Evolutionary conservation across 2,888 invertebrate genomes (phyloP), one percentile per base, ranked within the genome.

Genomic region (Mythimna loreyi): DNA sequence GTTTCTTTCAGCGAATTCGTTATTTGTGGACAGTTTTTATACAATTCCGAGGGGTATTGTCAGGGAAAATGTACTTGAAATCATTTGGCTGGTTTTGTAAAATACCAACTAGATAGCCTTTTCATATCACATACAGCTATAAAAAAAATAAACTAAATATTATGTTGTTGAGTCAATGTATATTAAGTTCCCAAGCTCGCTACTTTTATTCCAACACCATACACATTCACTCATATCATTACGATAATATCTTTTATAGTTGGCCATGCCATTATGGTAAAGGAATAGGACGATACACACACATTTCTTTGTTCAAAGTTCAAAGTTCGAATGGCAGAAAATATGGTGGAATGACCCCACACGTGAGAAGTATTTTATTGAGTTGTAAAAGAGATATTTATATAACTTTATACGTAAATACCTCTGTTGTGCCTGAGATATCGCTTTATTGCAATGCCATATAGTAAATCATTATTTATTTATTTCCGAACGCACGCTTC

Each of bases 351-450:
- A 67, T 67, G 75, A 81, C 78, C 80, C 52, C 21, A 58, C 66
- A 49, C 64, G 49, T 58, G 45, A 68, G 66, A 57, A 43, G 25
- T 68, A 61, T 64, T 67, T 72, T 72, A 81, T 75, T 67, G 47
- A 69, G 53, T 52, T 63, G 49, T 61, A 64, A 68, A 72, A 60
- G 52, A 67, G 52, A 62, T 70, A 82, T 82, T 72, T 70, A 74
- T 71, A 47, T 63, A 69, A 65, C 50, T 63, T 58, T 64, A 74
- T 70, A 55, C 70, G 82, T 82, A 57, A 72, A 82, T 82, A 77
- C 49, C 60, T 68, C 50, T 62, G 66, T 75, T 80, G 53, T 66
- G 62, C 33, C 40, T 56, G 58, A 68, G 76, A 80, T 82, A 82
- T 62, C 66, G 28, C 28, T 75, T 61, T 67, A 82, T 55, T 70